Conservation (phyloP, 2,113 vertebrate genomes). For the Sturnus vulgaris region DNA sequence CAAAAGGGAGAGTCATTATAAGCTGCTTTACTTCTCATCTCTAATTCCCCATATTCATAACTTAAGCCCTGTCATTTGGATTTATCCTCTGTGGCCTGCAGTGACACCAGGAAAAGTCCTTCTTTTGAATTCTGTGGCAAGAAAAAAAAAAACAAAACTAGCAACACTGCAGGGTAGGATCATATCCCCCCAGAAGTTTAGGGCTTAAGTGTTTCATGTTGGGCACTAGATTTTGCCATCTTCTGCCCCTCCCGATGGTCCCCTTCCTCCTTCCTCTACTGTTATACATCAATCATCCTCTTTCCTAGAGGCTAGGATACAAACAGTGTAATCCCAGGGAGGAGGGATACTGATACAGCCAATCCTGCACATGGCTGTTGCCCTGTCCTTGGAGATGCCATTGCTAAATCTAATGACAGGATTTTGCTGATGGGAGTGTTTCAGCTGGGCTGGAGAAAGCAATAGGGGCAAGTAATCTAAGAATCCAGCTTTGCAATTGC, state of each 20-base stretch:
- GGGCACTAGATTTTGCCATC: neutral
- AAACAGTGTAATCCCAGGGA: neutral
- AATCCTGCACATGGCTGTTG: neutral
- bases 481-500: neutral
- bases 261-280: neutral
- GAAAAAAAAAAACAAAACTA: neutral
- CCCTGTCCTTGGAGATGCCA: neutral
- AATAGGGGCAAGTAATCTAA: neutral
- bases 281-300: neutral
- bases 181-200: neutral
- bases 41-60: conserved; percentile 67
- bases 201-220: neutral
- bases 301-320: neutral
- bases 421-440: neutral
- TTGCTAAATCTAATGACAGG: neutral
- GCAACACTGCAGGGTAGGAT: neutral
- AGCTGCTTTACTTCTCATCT: conserved; percentile 68
- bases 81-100: conserved; percentile 59
- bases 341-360: neutral
- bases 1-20: conserved; percentile 54
- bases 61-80: conserved; percentile 60
- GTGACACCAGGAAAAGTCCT: conserved; percentile 42
- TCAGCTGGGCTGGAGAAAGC: neutral
- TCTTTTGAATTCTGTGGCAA: conserved; percentile 42
- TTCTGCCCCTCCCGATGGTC: neutral